Evolutionary conservation across 1,140 invertebrate genomes (phyloP), one percentile per base, ranked within the genome.

Genomic region (Drosophila kikkawai): DNA sequence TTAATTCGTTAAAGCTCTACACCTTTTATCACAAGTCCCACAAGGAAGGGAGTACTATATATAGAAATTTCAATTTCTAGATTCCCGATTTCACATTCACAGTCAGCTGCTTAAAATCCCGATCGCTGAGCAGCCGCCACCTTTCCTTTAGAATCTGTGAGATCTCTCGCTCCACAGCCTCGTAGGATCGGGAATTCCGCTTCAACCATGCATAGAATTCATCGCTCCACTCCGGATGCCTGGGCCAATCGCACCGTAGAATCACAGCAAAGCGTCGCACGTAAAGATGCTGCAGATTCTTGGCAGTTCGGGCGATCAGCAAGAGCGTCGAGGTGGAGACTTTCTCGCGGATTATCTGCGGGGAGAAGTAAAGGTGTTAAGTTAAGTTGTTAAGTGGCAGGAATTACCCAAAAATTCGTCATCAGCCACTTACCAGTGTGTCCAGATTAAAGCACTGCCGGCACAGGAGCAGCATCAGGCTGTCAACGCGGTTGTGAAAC

Each of bases 271-370:
- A 97, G 45, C 95, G 93, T 47, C 97, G 93, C 1, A 98, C 95
- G 61, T 96, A 94, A 1, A 98, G 93, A 39, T 94, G 93, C 37
- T 93, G 93, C 26, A 98, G 93, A 70, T 95, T 95, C 61, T 95
- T 95, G 4, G 95, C 95, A 2, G 94, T 95, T 41, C 94, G 93
- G 0, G 95, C 96, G 34, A 97, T 93, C n/a, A 97, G 93, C 32
- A 98, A 91, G 13, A 97, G 93, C 2, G 97, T 97, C 0, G 95
- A 94, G 0, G 97, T 97, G 2, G 97, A 97, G 56, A 98, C 95
- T 85, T 96, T 94, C 83, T 98, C 97, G 6, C 96, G 94, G 17
- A 98, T 94, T 75, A 97, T 93, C 96, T 96, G 79, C 0, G 22
- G 3, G 3, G 39, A 22, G 6, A 26, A 2, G 0, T 0, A 12